Conservation (phyloP, 2,888 invertebrate species). For the Eurois occulta region DNA sequence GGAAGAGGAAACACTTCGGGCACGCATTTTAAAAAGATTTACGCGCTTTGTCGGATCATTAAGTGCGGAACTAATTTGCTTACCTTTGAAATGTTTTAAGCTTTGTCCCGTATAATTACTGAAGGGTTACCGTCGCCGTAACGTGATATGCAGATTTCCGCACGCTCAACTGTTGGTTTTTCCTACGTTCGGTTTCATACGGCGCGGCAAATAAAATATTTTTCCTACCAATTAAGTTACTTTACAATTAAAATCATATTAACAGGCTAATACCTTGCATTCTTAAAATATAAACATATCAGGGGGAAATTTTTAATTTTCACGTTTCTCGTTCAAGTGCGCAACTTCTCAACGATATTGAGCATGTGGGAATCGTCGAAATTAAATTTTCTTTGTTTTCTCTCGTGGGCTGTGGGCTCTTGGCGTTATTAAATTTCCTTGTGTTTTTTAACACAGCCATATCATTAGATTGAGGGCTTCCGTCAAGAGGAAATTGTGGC, state of each 20-base stretch:
- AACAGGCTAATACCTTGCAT: slow-evolving; percentile 13
- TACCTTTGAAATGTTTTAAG: slow-evolving; percentile 90
- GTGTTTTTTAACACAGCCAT: slow-evolving; percentile 91
- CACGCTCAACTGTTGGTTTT: slow-evolving; percentile 76
- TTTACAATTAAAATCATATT: slow-evolving; percentile 34
- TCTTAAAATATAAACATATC: slow-evolving; percentile 29
- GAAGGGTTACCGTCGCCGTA: slow-evolving; percentile 82
- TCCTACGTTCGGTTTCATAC: slow-evolving; percentile 65
- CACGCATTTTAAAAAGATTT: slow-evolving; percentile 90
- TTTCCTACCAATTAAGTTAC: slow-evolving; percentile 23
- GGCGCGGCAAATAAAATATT: slow-evolving; percentile 48
- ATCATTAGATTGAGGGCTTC: slow-evolving; percentile 91
- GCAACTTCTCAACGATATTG: slow-evolving; percentile 87
- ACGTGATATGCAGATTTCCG: slow-evolving; percentile 88
- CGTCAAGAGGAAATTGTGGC: slow-evolving; percentile 90
- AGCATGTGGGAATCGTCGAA: slow-evolving; percentile 90
- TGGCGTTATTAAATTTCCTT: slow-evolving; percentile 91
- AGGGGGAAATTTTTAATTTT: slow-evolving; percentile 78
- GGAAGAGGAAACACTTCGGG: slow-evolving; percentile 88
- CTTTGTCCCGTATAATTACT: slow-evolving; percentile 88
- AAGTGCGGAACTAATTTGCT: slow-evolving; percentile 90
- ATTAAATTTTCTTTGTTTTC: slow-evolving; percentile 90
- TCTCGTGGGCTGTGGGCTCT: slow-evolving; percentile 82
- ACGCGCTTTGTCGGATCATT: slow-evolving; percentile 90
- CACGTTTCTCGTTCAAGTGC: slow-evolving; percentile 76